Evolutionary conservation across 2,113 vertebrate genomes (phyloP), one percentile per base, ranked within the genome.

Genomic region (Anthoscopus minutus): DNA sequence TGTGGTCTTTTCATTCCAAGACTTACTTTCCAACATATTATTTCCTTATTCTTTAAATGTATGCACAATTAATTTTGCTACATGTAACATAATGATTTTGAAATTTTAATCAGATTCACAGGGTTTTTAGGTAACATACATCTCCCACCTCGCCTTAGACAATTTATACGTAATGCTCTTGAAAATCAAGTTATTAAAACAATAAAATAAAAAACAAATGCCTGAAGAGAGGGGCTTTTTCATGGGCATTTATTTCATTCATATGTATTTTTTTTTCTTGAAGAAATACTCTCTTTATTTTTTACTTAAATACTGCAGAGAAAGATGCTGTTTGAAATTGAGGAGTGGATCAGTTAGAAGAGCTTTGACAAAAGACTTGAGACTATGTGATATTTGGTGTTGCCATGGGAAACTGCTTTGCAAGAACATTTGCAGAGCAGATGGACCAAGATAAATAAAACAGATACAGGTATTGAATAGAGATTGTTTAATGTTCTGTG

Each of bases 401-500:
- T 98, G 96, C 97, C 80, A 98, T 95, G 95, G 97, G 97, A 97
- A 95, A 98, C 96, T 56, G 91, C 81, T 96, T 97, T 96, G 94
- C 81, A 92, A 91, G 89, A 97, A 78, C 82, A 87, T 97, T 96
- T 97, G 90, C 89, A 79, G 79, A 97, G 89, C 97, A 98, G 97
- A 97, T 97, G 97, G 96, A 95, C 90, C 38, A 54, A 95, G 85
- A 94, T 92, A 97, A 97, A 97, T 97, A 97, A 97, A 97, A 84
- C 78, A 94, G 67, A 91, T 92, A 92, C 94, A 97, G 97, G 95
- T 98, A 97, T 37, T 76, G 82, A 96, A 94, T 76, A 93, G 93
- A 80, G 69, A 82, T 85, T 78, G 64, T 93, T 87, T 91, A 94
- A 95, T 92, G 94, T 97, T 84, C 69, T 81, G 45, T 96, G 89